These are phyloP conservation scores for Cottoperca gobio DNA, from an alignment of 2,797 vertebrate species.

Conservation along the genomic window DNA sequence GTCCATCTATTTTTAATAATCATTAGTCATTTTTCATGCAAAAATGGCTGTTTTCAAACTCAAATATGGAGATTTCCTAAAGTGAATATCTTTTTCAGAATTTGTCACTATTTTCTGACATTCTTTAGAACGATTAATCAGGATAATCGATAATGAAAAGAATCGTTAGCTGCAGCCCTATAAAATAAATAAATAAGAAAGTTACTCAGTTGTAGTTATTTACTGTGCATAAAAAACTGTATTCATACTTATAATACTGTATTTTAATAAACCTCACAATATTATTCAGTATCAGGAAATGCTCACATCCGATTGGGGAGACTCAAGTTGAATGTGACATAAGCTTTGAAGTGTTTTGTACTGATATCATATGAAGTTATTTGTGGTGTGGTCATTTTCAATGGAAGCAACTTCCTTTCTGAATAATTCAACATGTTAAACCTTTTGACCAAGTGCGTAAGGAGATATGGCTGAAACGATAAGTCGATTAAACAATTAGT, in stretches of 20 bases:
- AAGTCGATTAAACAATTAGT: not conserved
- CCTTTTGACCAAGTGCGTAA: constrained; percentile 7
- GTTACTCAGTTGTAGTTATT: not conserved
- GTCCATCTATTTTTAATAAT: too few species aligned
- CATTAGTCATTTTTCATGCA: too few species aligned
- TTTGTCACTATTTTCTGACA: too few species aligned
- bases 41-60: too few species aligned
- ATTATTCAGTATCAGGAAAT: constrained; percentile 1
- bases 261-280: not conserved
- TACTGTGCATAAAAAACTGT: not conserved
- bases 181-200: too few species aligned
- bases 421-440: constrained; percentile 2
- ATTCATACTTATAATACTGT: not conserved
- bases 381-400: not conserved
- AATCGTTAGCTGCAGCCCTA: too few species aligned
- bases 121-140: too few species aligned
- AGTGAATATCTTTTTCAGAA: too few species aligned
- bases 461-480: not conserved
- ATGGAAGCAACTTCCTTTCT: not conserved
- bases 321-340: not conserved
- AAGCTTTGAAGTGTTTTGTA: not conserved
- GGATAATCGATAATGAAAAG: too few species aligned
- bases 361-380: constrained; percentile 3
- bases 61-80: too few species aligned
- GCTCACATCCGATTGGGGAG: constrained; percentile 16